phyloP scores from a whole-genome alignment of 2,797 vertebrate genomes.

The Dendrocincla tyrannina region DNA sequence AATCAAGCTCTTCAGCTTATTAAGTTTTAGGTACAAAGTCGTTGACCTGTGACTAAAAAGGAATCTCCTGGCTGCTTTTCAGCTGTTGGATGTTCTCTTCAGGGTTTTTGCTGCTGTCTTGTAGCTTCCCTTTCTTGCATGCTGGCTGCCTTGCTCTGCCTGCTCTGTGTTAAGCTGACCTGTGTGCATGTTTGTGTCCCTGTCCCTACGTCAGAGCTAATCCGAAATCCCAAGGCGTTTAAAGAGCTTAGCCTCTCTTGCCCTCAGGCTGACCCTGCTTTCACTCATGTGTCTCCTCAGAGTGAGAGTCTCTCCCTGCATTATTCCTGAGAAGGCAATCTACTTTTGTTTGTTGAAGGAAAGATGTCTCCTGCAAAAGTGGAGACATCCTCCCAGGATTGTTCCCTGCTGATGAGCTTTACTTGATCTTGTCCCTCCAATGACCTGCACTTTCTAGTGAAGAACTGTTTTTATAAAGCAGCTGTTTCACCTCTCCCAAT shows the following conservation, averaged over 20 bases:
- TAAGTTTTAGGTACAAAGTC: background rate
- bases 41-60: background rate
- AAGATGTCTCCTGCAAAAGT: background rate
- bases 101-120: background rate
- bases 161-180: background rate
- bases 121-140: background rate
- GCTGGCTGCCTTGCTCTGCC: background rate
- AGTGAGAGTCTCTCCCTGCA: background rate
- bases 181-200: background rate
- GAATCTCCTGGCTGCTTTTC: background rate
- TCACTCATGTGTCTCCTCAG: background rate
- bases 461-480: background rate
- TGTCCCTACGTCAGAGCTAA: background rate
- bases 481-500: background rate
- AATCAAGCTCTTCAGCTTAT: background rate
- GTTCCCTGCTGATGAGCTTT: background rate
- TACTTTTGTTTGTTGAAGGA: background rate
- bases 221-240: slow-evolving; percentile 20
- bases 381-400: accelerated
- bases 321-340: background rate
- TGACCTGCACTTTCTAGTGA: background rate
- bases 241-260: background rate
- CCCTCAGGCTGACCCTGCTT: slow-evolving; percentile 14
- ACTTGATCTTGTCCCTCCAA: background rate
- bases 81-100: background rate